Conservation (phyloP, 2,888 invertebrate species). For the Drosophila anceps region DNA sequence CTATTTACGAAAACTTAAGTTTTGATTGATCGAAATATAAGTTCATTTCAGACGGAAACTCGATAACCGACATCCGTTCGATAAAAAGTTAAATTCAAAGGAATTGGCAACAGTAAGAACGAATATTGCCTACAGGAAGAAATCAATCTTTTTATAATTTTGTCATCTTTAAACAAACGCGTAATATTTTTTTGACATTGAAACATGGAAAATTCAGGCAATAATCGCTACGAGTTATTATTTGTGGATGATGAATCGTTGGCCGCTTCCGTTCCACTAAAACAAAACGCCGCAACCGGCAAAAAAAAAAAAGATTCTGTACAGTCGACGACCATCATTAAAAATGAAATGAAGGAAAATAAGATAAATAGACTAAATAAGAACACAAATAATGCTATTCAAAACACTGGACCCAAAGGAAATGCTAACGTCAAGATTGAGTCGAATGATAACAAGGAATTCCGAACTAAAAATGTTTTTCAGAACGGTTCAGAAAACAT, state of each 20-base stretch:
- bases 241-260: constrained; percentile 82
- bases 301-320: constrained; percentile 50
- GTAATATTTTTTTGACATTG: constrained; percentile 28
- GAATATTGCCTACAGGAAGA: constrained; percentile 14
- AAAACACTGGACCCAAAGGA: constrained; percentile 15
- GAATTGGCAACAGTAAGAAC: constrained; percentile 9
- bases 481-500: constrained; percentile 29
- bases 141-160: constrained; percentile 39
- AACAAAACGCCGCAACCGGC: constrained; percentile 44
- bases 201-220: constrained; percentile 82
- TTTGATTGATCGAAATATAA: not conserved
- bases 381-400: constrained; percentile 46
- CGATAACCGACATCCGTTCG: constrained; percentile 9
- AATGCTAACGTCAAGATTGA: constrained; percentile 11
- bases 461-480: constrained; percentile 86
- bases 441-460: constrained; percentile 86
- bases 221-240: constrained; percentile 84
- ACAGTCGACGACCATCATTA: constrained; percentile 66
- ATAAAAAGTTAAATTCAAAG: not conserved
- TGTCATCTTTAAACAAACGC: constrained; percentile 41
- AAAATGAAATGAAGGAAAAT: constrained; percentile 83
- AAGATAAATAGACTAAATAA: constrained; percentile 80
- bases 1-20: accelerated
- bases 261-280: constrained; percentile 19
- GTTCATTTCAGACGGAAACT: not conserved